phyloP scores from a whole-genome alignment of 2,113 vertebrate species.

The human region DNA sequence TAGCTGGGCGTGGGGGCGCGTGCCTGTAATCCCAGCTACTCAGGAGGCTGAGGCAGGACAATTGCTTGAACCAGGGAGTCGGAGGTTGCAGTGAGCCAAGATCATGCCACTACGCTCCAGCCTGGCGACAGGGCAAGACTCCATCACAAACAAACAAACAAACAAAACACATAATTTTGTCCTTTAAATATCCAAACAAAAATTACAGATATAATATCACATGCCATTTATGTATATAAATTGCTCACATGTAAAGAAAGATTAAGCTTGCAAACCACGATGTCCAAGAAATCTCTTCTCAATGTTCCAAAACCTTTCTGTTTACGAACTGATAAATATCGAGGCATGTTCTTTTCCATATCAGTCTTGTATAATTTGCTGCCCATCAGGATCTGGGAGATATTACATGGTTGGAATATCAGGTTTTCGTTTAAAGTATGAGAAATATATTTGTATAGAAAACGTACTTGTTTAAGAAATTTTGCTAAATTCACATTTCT shows the following conservation, averaged over 20 bases:
- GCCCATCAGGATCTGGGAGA: not conserved
- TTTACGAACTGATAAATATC: not conserved
- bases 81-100: too few species aligned
- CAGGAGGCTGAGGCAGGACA: too few species aligned
- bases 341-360: not conserved
- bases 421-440: not conserved
- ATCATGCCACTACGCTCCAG: too few species aligned
- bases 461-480: not conserved
- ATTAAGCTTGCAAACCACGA: not conserved
- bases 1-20: too few species aligned
- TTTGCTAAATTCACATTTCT: slow-evolving; percentile 10
- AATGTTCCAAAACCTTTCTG: not conserved
- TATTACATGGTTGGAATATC: not conserved
- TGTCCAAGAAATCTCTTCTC: not conserved
- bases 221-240: too few species aligned
- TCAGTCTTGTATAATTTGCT: not conserved
- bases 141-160: too few species aligned
- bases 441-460: slow-evolving; percentile 16
- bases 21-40: too few species aligned
- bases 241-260: not conserved
- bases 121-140: too few species aligned
- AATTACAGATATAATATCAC: too few species aligned
- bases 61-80: too few species aligned
- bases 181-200: too few species aligned
- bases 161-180: too few species aligned